A percentile compares a stretch with the other conserved stretches of the same genome.
Evolutionary conservation across 1,140 invertebrate species (phyloP).

Genomic region (Eurosta solidaginis): DNA sequence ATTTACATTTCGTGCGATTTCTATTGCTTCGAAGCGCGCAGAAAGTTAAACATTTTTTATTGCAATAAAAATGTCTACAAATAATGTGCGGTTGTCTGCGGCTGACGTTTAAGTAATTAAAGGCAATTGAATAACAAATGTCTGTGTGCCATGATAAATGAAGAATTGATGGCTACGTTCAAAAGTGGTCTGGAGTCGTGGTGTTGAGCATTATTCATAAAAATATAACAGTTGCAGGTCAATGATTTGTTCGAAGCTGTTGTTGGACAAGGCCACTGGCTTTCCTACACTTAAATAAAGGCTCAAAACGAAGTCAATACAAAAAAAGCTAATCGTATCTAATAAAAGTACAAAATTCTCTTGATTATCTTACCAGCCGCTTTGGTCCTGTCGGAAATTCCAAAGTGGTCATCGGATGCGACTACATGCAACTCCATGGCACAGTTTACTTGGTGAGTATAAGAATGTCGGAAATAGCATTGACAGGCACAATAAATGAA

Average conservation of each 20-base stretch:
- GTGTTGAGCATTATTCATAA: no score
- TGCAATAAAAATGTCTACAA: neutral
- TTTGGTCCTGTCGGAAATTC: slow-evolving; percentile 7
- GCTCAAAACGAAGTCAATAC: no score
- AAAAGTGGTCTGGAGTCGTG: no score
- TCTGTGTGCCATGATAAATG: neutral
- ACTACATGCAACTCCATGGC: slow-evolving; percentile 28
- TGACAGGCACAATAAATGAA: neutral
- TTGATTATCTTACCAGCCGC: neutral
- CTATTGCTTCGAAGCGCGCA: neutral
- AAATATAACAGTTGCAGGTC: no score
- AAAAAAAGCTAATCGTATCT: neutral
- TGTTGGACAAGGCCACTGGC: no score
- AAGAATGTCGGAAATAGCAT: neutral
- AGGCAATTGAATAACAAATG: neutral
- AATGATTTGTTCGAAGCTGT: no score
- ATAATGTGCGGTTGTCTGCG: neutral
- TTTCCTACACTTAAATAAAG: no score
- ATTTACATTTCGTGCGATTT: neutral
- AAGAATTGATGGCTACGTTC: neutral
- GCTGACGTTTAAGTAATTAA: no score
- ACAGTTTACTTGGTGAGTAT: slow-evolving; percentile 30
- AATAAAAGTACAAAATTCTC: neutral
- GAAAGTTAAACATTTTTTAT: neutral
- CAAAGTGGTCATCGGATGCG: neutral